phyloP scores from a whole-genome alignment of 2,797 vertebrate genomes.

The Eulemur mongoz region DNA sequence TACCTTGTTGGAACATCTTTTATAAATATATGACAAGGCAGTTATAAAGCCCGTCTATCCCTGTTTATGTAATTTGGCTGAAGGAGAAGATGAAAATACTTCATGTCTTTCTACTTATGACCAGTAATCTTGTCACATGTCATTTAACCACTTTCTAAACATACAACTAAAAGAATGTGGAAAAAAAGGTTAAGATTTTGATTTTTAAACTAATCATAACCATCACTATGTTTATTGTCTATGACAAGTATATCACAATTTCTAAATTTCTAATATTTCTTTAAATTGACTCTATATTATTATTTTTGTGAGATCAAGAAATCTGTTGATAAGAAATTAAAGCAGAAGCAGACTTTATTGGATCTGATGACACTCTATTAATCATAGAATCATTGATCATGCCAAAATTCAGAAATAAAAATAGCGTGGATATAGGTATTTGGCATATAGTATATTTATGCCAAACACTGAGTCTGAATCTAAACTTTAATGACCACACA shows the following conservation, averaged over 20 bases:
- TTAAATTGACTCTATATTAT: background rate
- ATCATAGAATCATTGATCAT: background rate
- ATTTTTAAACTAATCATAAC: background rate
- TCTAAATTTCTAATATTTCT: background rate
- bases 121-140: background rate
- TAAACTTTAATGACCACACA: background rate
- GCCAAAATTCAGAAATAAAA: background rate
- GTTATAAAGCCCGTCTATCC: background rate
- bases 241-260: background rate
- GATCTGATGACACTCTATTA: background rate
- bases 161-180: background rate
- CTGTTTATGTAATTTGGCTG: background rate
- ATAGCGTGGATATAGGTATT: background rate
- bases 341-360: background rate
- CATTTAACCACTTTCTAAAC: background rate
- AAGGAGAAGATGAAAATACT: background rate
- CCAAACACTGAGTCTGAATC: background rate
- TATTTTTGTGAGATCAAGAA: constrained; percentile 15
- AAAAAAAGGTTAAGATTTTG: background rate
- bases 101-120: background rate
- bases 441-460: background rate
- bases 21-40: background rate
- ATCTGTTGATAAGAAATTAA: background rate
- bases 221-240: background rate
- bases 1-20: background rate